Base-by-base conservation (phyloP, 2,888 invertebrate species). In the Caenorhabditis virilis region DNA sequence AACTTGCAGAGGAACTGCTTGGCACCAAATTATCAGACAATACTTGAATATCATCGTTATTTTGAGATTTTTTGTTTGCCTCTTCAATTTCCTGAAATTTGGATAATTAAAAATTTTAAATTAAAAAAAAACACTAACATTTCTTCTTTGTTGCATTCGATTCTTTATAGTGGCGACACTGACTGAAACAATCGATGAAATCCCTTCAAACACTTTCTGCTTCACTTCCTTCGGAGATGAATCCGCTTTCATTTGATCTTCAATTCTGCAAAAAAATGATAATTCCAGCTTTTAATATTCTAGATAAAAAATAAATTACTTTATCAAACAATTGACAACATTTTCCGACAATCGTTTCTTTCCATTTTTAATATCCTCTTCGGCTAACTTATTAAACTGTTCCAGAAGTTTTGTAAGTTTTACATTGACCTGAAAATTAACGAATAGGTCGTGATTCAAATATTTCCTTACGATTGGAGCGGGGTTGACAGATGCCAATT, bases 31-130 rank as follows among this genome's bases (percentile, higher is more conserved):
- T 9, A 9, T 13, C 30, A 38, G 18, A 5, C 11, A 42, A 22
- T 2, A 42, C 23, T 42, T 42, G 42, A 23, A 42, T 23, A 23
- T 42, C 42, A 23, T 42, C 42, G n/a, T 38, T 20, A 9, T 38
- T 38, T 18, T 38, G 18, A 3, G 3, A 4, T 38, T 42, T 23
- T 16, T 2, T 27, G n/a, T 2, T 16, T 16, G 26, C 27, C 7
- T 36, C n/a, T 16, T 26, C 42, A 42, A 42, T 5, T 45, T 45
- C n/a, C n/a, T n/a, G n/a, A n/a, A n/a, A n/a, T n/a, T n/a, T n/a
- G n/a, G n/a, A n/a, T n/a, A n/a, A n/a, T n/a, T n/a, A n/a, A n/a
- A n/a, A n/a, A n/a, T n/a, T n/a, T n/a, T n/a, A n/a, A n/a, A n/a
- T n/a, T n/a, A n/a, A n/a, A n/a, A n/a, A n/a, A n/a, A n/a, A n/a